phyloP scores from a whole-genome alignment of 2,888 invertebrate species.

The Cybosia mesomella region DNA sequence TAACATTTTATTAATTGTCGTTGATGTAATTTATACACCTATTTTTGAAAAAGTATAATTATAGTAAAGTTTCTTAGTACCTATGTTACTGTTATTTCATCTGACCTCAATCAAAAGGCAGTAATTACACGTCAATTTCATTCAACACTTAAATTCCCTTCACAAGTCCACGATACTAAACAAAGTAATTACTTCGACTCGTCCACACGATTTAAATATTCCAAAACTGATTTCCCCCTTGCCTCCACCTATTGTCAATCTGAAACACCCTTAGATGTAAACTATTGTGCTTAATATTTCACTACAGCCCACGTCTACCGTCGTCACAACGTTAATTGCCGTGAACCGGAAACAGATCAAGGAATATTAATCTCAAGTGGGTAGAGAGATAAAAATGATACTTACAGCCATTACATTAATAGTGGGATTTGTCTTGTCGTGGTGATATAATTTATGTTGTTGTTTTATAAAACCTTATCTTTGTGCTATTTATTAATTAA shows the following conservation, averaged over 20 bases:
- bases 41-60: too few species aligned
- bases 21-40: too few species aligned
- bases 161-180: background rate
- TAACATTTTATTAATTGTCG: too few species aligned
- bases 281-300: conserved; percentile 46
- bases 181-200: background rate
- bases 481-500: background rate
- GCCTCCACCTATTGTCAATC: background rate
- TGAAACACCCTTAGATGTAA: conserved; percentile 25
- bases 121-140: background rate
- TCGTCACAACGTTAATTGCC: conserved; percentile 58
- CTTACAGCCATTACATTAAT: conserved; percentile 21
- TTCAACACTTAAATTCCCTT: too few species aligned
- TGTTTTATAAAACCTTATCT: background rate
- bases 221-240: conserved; percentile 5
- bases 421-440: conserved; percentile 10
- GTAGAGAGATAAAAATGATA: conserved; percentile 51
- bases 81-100: background rate
- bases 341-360: conserved; percentile 47
- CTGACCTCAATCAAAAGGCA: background rate
- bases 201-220: background rate
- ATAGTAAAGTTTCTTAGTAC: too few species aligned
- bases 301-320: conserved; percentile 37
- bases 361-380: conserved; percentile 50
- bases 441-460: background rate